phyloP scores from a whole-genome alignment of 2,888 invertebrate genomes.

The Lithophane socia region DNA sequence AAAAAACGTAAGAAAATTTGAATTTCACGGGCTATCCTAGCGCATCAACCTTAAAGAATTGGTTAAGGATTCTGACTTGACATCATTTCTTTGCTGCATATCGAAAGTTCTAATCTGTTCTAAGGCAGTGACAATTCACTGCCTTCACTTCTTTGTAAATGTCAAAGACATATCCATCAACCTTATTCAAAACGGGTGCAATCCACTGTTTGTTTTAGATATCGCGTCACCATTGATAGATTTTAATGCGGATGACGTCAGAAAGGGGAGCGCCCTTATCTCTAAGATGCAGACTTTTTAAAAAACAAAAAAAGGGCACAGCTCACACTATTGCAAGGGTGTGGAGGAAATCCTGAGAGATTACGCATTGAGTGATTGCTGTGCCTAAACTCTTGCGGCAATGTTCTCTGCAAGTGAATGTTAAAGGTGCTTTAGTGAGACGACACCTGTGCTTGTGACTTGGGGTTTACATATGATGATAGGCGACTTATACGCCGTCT shows the following conservation, averaged over 20 bases:
- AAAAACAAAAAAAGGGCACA: conserved; percentile 81
- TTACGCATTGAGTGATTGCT: conserved; percentile 89
- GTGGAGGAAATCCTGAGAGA: conserved; percentile 87
- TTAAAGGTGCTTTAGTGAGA: conserved; percentile 69
- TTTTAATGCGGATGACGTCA: conserved; percentile 75
- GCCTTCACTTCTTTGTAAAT: neutral
- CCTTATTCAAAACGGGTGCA: conserved; percentile 42
- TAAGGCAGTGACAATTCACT: neutral
- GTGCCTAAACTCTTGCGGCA: conserved; percentile 84
- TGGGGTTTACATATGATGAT: conserved; percentile 48
- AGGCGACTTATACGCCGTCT: conserved; percentile 50
- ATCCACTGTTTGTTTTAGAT: conserved; percentile 47
- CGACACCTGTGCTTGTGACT: conserved; percentile 37
- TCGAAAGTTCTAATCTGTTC: neutral
- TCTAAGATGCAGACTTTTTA: conserved; percentile 81
- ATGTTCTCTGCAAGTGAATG: conserved; percentile 82
- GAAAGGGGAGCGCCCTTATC: conserved; percentile 82
- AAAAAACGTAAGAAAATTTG: too few relatives aligned
- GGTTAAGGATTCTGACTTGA: too few relatives aligned
- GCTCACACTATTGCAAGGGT: conserved; percentile 78
- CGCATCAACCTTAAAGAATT: too few relatives aligned
- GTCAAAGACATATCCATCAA: conserved; percentile 27
- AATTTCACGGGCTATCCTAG: too few relatives aligned
- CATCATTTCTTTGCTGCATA: neutral
- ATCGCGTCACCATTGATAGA: conserved; percentile 68